A percentile compares a stretch with the other conserved stretches of the same genome.
These are phyloP conservation scores for Muraenolepis orangiensis DNA, from an alignment of 2,797 vertebrate genomes.

Conservation along the genomic window DNA sequence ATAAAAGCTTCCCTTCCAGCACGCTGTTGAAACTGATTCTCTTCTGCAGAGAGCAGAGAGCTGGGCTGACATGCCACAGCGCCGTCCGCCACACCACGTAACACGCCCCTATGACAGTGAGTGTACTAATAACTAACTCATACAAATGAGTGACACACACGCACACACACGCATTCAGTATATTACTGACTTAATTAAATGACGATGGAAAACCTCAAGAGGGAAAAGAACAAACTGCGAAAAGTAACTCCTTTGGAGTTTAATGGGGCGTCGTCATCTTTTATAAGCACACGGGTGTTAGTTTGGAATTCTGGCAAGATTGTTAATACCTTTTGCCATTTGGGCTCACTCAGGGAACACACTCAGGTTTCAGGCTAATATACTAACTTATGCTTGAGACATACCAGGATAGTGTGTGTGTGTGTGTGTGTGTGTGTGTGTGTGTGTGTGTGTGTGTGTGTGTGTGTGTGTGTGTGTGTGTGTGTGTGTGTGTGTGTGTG, in stretches of 20 bases:
- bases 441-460: too few species aligned
- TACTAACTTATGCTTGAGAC: background rate
- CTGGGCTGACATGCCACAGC: background rate
- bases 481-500: background rate
- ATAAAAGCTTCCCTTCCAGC: constrained; percentile 15
- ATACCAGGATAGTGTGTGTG: too few species aligned
- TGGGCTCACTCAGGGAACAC: background rate
- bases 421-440: too few species aligned
- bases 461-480: background rate
- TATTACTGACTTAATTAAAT: background rate
- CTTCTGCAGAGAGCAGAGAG: background rate
- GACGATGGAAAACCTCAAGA: background rate
- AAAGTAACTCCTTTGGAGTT: too few species aligned
- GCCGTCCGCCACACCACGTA: constrained; percentile 8
- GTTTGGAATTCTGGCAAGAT: background rate
- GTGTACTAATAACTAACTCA: background rate
- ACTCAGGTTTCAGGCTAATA: background rate
- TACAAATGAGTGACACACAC: background rate
- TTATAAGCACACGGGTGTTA: background rate
- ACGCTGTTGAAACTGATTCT: constrained; percentile 7
- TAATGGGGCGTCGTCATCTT: too few species aligned
- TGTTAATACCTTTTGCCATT: background rate
- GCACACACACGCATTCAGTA: background rate
- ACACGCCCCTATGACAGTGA: background rate
- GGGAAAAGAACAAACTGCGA: background rate